Evolutionary conservation across 2,888 invertebrate species (phyloP), one percentile per base, ranked within the genome.

Genomic region (Apoderus coryli): DNA sequence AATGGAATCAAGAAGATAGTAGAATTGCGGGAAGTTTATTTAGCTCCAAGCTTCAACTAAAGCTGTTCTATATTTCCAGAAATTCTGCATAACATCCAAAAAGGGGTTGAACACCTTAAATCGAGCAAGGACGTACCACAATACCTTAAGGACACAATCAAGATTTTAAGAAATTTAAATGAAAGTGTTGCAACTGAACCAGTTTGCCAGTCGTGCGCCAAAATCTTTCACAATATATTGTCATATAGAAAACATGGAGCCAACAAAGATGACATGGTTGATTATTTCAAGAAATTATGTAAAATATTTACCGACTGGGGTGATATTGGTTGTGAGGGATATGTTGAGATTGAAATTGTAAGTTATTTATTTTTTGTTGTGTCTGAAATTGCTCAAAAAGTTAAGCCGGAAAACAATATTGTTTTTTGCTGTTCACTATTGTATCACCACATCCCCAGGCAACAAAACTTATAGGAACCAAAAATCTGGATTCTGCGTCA

Each of bases 261-360:
- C 4, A 43, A 32, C 25, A 39, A 30, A 34, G 34, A 35, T 3
- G 37, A 39, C 2, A 42, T 48, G 41, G 31, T 25, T 14, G 26
- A 29, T 19, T 43, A 36, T 37, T 27, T 49, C 9, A 37, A 38
- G 16, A 37, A 44, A 24, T 35, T 48, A 24, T 50, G 49, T 29
- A 29, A 31, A 3, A 25, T 34, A 4, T 44, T 45, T 31, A 39
- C 42, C 3, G 41, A 38, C 10, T 42, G 36, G 35, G 44, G 45
- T 1, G 5, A 11, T 3, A 25, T 32, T n/a, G 43, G 36, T 2
- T 50, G 52, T 34, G 32, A 39, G 4, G 45, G 45, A 12, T 44
- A 39, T 10, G 38, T 42, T 11, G 35, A 46, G n/a, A 47, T 44
- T 22, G 44, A 48, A 41, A 39, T 43, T 13, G 49, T 51, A 41